These are phyloP conservation scores for Hypselothyrea guttata DNA, from an alignment of 2,888 invertebrate genomes.

Conservation along the genomic window DNA sequence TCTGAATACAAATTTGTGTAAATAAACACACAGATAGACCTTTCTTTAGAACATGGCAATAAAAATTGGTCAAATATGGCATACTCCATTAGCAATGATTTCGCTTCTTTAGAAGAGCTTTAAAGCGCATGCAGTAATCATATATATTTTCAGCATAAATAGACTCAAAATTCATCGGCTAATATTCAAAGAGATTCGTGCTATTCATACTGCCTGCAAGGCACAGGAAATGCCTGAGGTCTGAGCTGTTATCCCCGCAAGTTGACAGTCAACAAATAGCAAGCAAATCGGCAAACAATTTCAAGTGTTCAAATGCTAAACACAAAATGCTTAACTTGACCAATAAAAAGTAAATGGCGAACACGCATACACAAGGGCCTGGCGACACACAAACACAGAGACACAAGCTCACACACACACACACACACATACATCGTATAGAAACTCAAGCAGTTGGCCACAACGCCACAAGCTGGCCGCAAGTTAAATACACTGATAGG, in stretches of 20 bases:
- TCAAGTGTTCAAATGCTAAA: constrained; percentile 60
- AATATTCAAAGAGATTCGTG: neutral
- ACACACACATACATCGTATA: constrained; percentile 1
- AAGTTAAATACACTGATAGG: constrained; percentile 43
- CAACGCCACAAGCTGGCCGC: constrained; percentile 56
- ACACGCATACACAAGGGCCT: constrained; percentile 27
- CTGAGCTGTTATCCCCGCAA: constrained; percentile 33
- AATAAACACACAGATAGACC: no score
- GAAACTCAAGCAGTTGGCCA: constrained; percentile 8
- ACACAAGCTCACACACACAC: constrained; percentile 17
- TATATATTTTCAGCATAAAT: neutral
- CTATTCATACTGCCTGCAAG: neutral
- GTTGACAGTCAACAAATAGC: constrained; percentile 55
- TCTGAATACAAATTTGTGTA: no score
- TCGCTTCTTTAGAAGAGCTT: no score
- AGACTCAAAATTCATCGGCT: neutral
- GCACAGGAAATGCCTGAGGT: neutral
- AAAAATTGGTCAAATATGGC: no score
- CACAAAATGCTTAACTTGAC: constrained; percentile 57
- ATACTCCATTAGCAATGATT: no score
- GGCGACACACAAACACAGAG: constrained; percentile 17
- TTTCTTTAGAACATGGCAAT: no score
- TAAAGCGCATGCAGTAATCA: no score
- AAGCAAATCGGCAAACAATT: constrained; percentile 64
- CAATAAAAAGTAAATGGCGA: constrained; percentile 62